Evolutionary conservation across 2,113 vertebrate genomes (phyloP).

Genomic region (human (Homo sapiens)): DNA sequence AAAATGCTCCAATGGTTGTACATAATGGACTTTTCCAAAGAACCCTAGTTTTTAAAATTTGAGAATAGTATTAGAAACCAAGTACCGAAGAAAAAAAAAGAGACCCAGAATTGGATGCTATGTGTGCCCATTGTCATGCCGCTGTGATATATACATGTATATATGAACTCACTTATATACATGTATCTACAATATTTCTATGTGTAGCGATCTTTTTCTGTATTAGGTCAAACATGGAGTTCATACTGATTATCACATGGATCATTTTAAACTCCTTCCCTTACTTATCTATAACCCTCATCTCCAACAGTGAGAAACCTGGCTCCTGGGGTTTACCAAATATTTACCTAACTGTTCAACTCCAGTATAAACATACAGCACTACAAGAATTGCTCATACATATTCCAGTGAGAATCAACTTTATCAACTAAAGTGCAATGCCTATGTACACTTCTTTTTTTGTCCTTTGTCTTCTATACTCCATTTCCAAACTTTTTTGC

Average conservation of each 20-base stretch:
- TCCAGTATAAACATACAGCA: not conserved
- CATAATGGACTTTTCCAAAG: not conserved
- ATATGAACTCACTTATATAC: not conserved
- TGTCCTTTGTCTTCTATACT: not conserved
- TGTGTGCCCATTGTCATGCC: not conserved
- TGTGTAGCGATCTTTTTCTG: not conserved
- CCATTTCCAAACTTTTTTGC: not conserved
- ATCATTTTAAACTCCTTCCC: not conserved
- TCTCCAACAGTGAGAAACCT: not conserved
- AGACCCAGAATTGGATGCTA: not conserved
- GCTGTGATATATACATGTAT: not conserved
- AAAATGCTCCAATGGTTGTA: not conserved
- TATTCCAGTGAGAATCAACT: not conserved
- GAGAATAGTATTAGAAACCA: not conserved
- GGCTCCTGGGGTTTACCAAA: not conserved
- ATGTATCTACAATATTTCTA: not conserved
- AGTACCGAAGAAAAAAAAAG: not conserved
- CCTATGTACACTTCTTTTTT: not conserved
- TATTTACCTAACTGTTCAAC: not conserved
- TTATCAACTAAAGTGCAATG: not conserved
- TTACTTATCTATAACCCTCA: not conserved
- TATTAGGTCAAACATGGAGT: not conserved
- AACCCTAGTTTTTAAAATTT: not conserved
- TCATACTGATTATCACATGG: not conserved
- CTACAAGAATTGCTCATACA: not conserved